Conservation (phyloP, 2,888 invertebrate species). For the Eurytoma californica region DNA sequence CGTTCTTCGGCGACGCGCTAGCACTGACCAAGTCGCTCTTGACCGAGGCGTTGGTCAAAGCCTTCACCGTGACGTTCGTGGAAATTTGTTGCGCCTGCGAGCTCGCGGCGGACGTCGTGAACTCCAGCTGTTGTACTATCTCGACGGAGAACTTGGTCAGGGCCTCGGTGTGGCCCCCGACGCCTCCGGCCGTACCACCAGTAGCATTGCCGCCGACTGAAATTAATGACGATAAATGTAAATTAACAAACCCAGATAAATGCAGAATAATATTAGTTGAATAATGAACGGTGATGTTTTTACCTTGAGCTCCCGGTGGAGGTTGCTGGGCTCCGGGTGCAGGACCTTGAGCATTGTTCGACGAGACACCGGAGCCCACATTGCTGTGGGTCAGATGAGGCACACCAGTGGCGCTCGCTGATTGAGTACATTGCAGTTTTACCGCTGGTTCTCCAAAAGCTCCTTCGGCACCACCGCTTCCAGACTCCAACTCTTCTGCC, state of each 20-base stretch:
- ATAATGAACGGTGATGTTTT: background rate
- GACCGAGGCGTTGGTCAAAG: constrained; percentile 82
- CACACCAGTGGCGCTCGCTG: constrained; percentile 65
- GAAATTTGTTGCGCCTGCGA: constrained; percentile 93
- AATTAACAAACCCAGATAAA: background rate
- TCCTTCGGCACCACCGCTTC: constrained; percentile 72
- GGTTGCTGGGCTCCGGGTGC: constrained; percentile 15
- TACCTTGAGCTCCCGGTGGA: constrained; percentile 38
- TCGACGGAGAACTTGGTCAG: constrained; percentile 91
- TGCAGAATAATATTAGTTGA: background rate
- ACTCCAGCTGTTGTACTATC: constrained; percentile 93
- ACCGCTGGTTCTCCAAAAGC: constrained; percentile 85
- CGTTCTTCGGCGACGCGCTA: constrained; percentile 76
- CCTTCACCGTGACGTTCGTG: constrained; percentile 94
- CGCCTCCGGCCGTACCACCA: constrained; percentile 13
- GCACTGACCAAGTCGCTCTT: constrained; percentile 77
- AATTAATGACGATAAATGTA: background rate
- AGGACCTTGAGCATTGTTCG: constrained; percentile 5
- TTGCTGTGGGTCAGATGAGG: constrained; percentile 65
- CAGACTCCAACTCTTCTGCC: constrained; percentile 81
- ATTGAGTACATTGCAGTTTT: constrained; percentile 82
- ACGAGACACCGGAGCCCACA: constrained; percentile 11
- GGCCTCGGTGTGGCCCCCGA: constrained; percentile 69
- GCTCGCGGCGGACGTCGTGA: constrained; percentile 90
- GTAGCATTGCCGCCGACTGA: constrained; percentile 59